Evolutionary conservation across 1,140 invertebrate species (phyloP), one percentile per base, ranked within the genome.

Genomic region (Atta cephalotes): DNA sequence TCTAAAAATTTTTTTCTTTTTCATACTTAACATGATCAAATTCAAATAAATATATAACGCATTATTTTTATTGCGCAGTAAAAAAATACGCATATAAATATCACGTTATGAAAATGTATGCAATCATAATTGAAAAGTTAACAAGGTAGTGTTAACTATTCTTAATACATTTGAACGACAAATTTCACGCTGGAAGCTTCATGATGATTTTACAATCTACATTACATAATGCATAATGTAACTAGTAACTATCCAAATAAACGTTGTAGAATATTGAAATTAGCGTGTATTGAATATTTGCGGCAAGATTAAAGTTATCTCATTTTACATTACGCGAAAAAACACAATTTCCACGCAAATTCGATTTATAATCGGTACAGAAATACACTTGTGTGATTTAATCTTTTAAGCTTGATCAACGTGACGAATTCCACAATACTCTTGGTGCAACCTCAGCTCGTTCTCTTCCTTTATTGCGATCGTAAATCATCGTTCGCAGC

Each of bases 331-430:
- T 25, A 25, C 25, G 56, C 21, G 56, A n/a, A 45, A 51, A 58
- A 28, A 65, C 25, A 65, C 16, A 78, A 78, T 65, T 66, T 51
- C 28, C 45, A 45, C 18, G 62, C n/a, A 79, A 66, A 66, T 66
- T 78, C 58, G 10, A 35, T 58, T 18, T 79, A 51, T 16, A 79
- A 66, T 53, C 62, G 7, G 60, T 9, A 51, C 45, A 49, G 18
- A 49, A 66, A 51, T 79, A 31, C 16, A 1, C 1, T 51, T 9
- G 18, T 39, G 39, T 6, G 16, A 49, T 25, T 66, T 79, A 66
- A 79, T 79, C 62, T 21, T 66, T 79, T 66, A 66, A 66, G 28
- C 45, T 66, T 79, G 62, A 65, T 79, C 76, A 79, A 79, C 35
- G 45, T 53, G 18, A 45, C 62, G 45, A 66, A 18, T 31, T 53